A percentile compares a stretch with the other conserved stretches of the same genome.
Conservation (phyloP, 1,140 invertebrate species). For the Papilio polytes region DNA sequence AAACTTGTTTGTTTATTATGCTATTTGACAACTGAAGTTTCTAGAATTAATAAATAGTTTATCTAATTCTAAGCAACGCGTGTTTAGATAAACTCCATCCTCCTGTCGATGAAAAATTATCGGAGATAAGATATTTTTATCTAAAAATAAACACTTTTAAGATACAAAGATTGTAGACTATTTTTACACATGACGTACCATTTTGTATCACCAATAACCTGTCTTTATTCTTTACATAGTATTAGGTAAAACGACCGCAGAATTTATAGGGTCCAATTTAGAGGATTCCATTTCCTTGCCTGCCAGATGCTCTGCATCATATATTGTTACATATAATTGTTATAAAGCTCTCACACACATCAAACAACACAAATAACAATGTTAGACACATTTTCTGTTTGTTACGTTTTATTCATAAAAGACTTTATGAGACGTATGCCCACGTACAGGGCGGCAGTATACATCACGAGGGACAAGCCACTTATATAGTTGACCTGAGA, state of each 20-base stretch:
- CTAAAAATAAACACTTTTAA: background rate
- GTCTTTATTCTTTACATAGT: too few species aligned
- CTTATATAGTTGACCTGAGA: slow-evolving; percentile 55
- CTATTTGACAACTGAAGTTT: background rate
- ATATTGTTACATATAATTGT: background rate
- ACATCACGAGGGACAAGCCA: slow-evolving; percentile 47
- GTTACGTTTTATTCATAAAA: slow-evolving; percentile 44
- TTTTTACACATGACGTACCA: background rate
- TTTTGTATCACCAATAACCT: too few species aligned
- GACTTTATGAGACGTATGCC: slow-evolving; percentile 54
- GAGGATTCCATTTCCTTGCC: too few species aligned
- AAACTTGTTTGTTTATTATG: background rate
- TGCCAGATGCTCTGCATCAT: too few species aligned
- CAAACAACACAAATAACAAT: background rate
- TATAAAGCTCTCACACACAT: background rate
- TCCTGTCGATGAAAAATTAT: background rate
- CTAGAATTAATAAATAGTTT: background rate
- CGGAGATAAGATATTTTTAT: background rate
- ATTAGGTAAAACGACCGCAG: too few species aligned
- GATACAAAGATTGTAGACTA: background rate
- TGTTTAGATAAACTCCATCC: background rate
- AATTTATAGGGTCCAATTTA: too few species aligned
- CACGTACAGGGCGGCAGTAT: slow-evolving; percentile 52
- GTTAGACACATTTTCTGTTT: slow-evolving; percentile 9
- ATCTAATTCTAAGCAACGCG: background rate